Evolutionary conservation across 2,797 vertebrate genomes (phyloP).

Genomic region (Propithecus perrieri): DNA sequence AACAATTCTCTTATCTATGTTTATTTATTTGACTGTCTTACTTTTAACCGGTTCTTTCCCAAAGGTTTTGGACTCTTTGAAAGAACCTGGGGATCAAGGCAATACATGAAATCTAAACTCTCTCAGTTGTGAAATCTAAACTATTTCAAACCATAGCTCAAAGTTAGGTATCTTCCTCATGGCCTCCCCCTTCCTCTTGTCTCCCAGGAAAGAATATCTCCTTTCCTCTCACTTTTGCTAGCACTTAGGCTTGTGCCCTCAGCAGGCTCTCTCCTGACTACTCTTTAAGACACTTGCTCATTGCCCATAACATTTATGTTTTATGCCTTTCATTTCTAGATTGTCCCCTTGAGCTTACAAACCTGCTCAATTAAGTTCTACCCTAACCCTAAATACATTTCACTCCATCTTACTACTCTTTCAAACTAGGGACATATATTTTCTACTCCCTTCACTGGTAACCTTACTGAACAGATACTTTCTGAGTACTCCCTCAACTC

Average conservation of each 20-base stretch:
- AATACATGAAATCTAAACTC: not conserved
- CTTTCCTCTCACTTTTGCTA: not conserved
- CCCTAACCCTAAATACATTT: not conserved
- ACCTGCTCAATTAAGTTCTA: not conserved
- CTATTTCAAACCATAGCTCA: not conserved
- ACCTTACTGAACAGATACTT: not conserved
- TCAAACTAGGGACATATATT: not conserved
- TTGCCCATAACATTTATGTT: not conserved
- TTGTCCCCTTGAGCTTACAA: not conserved
- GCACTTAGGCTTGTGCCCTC: not conserved
- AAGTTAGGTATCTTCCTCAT: not conserved
- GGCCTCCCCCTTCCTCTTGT: not conserved
- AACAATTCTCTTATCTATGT: not conserved
- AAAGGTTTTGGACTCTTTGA: not conserved
- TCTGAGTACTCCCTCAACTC: not conserved
- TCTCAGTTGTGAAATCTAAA: not conserved
- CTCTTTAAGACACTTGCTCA: not conserved
- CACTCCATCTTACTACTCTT: not conserved
- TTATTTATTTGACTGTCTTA: not conserved
- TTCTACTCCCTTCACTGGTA: not conserved
- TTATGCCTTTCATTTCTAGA: slow-evolving; percentile 47
- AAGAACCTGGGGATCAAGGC: not conserved
- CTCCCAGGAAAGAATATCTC: not conserved
- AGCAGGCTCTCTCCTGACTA: not conserved
- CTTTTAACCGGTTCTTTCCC: not conserved